These are phyloP conservation scores for Lasius fuliginosus DNA, from an alignment of 2,888 invertebrate genomes.

Conservation along the genomic window DNA sequence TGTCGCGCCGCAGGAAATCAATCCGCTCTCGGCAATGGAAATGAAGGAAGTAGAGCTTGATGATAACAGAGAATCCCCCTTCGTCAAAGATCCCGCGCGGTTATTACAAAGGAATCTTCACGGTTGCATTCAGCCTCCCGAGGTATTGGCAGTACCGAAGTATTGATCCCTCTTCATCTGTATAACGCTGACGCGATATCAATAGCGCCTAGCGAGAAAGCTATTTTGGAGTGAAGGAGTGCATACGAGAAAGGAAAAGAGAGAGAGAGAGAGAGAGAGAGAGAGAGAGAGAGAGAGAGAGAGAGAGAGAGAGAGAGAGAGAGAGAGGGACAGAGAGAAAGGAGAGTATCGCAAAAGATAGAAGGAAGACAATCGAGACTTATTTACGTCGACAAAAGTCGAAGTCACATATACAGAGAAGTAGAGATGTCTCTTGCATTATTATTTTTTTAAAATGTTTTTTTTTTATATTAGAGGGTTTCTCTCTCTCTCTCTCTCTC, in stretches of 20 bases:
- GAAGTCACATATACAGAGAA: background rate
- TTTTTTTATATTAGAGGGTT: background rate
- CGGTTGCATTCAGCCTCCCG: slow-evolving; percentile 67
- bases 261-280: slow-evolving; percentile 11
- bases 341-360: slow-evolving; percentile 16
- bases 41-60: slow-evolving; percentile 67
- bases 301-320: slow-evolving; percentile 26
- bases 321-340: too few species aligned
- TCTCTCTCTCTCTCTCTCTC: background rate
- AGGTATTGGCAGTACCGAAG: slow-evolving; percentile 68
- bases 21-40: slow-evolving; percentile 55
- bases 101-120: slow-evolving; percentile 75
- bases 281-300: slow-evolving; percentile 29
- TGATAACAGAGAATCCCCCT: slow-evolving; percentile 61
- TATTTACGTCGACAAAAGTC: slow-evolving; percentile 63
- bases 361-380: slow-evolving; percentile 22
- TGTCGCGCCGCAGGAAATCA: slow-evolving; percentile 61
- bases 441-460: background rate
- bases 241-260: slow-evolving; percentile 20
- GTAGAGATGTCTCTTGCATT: background rate
- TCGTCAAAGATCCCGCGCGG: slow-evolving; percentile 67
- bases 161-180: slow-evolving; percentile 70
- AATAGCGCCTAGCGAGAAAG: slow-evolving; percentile 69
- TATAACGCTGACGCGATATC: slow-evolving; percentile 70
- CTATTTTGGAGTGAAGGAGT: slow-evolving; percentile 66